phyloP scores from a whole-genome alignment of 1,140 invertebrate genomes.

The Saccostrea cuccullata region DNA sequence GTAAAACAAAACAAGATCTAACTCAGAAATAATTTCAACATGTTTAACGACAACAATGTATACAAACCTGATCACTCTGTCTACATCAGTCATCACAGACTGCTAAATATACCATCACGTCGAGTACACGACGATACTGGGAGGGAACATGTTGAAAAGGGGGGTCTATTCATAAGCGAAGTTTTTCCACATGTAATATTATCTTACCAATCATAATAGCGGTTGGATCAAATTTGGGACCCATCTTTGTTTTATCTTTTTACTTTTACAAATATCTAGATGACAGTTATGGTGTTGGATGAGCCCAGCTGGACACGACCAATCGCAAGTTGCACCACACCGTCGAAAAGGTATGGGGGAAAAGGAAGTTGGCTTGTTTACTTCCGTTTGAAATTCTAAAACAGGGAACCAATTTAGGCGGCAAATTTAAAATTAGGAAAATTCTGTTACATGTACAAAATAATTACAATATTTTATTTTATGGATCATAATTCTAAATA shows the following conservation, averaged over 20 bases:
- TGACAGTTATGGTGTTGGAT: conserved; percentile 63
- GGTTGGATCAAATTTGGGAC: conserved; percentile 65
- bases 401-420: conserved; percentile 5
- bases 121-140: not conserved
- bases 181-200: not conserved
- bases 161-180: not conserved
- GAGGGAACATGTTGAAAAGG: not conserved
- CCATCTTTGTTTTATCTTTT: conserved; percentile 54
- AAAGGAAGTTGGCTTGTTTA: conserved; percentile 56
- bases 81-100: not conserved
- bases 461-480: too few species aligned
- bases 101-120: not conserved
- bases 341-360: conserved; percentile 54
- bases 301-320: conserved; percentile 67
- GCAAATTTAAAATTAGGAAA: not conserved
- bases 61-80: not conserved
- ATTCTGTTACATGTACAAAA: too few species aligned
- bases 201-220: conserved; percentile 61
- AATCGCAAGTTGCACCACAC: conserved; percentile 63
- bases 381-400: conserved; percentile 33
- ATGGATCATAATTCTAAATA: not conserved
- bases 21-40: too few species aligned
- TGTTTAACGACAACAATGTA: not conserved
- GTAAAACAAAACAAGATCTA: too few species aligned
- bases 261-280: conserved; percentile 48